Conservation (phyloP, 35 echinoderm and acorn worm species). For the Strongylocentrotus purpuratus region DNA sequence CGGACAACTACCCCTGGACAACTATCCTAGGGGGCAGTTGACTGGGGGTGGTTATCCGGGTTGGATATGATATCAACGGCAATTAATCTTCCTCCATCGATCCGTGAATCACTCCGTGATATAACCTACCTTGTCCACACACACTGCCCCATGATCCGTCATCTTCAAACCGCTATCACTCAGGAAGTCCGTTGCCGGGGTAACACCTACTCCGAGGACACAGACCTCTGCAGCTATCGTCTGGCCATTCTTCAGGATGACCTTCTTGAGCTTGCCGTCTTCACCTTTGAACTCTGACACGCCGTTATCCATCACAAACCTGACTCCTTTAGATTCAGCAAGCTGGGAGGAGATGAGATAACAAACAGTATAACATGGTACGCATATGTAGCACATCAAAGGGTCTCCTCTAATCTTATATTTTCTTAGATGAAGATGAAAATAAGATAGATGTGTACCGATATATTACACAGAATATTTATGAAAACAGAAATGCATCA, state of each 20-base stretch:
- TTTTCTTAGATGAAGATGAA: too few species aligned
- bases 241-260: constrained; percentile 67
- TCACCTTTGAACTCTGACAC: constrained; percentile 84
- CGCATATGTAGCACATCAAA: too few species aligned
- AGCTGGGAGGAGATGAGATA: constrained; percentile 53
- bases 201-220: constrained; percentile 83
- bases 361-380: background rate
- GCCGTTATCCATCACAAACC: constrained; percentile 71
- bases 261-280: constrained; percentile 58
- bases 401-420: too few species aligned
- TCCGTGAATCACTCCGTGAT: background rate
- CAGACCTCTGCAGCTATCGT: constrained; percentile 78
- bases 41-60: too few species aligned
- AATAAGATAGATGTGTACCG: too few species aligned
- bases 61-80: too few species aligned
- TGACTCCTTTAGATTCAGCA: constrained; percentile 76
- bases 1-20: too few species aligned
- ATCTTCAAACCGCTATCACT: constrained; percentile 72
- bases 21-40: too few species aligned
- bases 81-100: too few species aligned
- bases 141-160: constrained; percentile 64
- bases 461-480: too few species aligned
- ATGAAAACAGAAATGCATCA: too few species aligned
- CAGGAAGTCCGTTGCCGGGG: constrained; percentile 82
- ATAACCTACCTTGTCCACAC: constrained; percentile 80